These are phyloP conservation scores for Myopa tessellatipennis DNA, from an alignment of 2,888 invertebrate genomes.

Conservation along the genomic window DNA sequence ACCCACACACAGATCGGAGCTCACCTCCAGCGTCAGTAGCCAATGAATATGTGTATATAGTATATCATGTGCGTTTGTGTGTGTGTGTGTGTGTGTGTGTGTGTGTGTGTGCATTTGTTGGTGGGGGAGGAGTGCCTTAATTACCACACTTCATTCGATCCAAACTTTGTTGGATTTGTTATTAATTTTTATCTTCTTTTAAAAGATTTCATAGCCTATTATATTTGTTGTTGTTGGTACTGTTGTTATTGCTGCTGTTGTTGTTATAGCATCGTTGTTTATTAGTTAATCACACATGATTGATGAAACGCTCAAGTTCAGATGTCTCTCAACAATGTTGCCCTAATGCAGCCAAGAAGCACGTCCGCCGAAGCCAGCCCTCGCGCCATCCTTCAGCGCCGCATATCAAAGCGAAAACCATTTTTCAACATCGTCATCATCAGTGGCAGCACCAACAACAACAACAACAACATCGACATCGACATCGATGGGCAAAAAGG, in stretches of 20 bases:
- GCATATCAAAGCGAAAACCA: not conserved
- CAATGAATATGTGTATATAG: not conserved
- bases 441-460: too few relatives aligned
- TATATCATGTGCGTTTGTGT: not conserved
- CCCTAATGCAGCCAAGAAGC: conserved; percentile 7
- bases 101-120: not conserved
- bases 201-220: not conserved
- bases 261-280: conserved; percentile 8
- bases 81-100: conserved; percentile 15
- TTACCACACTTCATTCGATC: conserved; percentile 20
- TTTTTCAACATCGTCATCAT: too few relatives aligned
- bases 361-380: not conserved
- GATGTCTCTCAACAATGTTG: conserved; percentile 31
- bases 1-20: conserved; percentile 24
- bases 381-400: not conserved
- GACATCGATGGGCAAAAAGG: too few relatives aligned
- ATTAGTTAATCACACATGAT: conserved; percentile 31
- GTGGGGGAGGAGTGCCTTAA: conserved; percentile 20
- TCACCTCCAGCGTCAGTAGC: conserved; percentile 5
- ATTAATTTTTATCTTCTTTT: not conserved
- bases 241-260: conserved; percentile 5
- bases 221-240: not conserved
- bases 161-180: not conserved
- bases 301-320: conserved; percentile 29
- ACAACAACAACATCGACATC: too few relatives aligned